Evolutionary conservation across 2,888 invertebrate species (phyloP), one percentile per base, ranked within the genome.

Genomic region (Elysia crispata): DNA sequence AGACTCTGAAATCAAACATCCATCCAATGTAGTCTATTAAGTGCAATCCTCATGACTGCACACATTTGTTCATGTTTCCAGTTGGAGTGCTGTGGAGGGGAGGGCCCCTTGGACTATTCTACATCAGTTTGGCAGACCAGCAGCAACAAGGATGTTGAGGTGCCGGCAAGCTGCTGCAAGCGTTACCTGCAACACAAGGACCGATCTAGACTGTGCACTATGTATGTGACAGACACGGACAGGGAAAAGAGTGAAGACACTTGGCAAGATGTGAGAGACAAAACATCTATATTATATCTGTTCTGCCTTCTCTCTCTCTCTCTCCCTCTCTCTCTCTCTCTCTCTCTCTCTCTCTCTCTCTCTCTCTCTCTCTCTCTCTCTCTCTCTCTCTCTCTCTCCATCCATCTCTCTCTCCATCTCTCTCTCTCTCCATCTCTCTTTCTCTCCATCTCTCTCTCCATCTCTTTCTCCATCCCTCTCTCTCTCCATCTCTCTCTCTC

Each of bases 11-110:
- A 41, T 11, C 41, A 11, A 6, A 41, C n/a, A n/a, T n/a, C n/a
- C n/a, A n/a, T n/a, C n/a, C n/a, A n/a, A n/a, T n/a, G n/a, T n/a
- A n/a, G n/a, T n/a, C n/a, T n/a, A n/a, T n/a, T n/a, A 3, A 41
- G 41, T 41, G 5, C 41, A 3, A 41, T 41, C 41, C 41, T 41
- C 41, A 41, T 41, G 5, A 41, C 3, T 6, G 41, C 3, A 41
- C 41, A 41, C 41, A 41, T 41, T 41, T 41, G 3, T 41, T 41
- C 41, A 64, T 76, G 28, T 76, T 3, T n/a, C 23, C 83, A 90
- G 90, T 75, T 90, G 75, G 78, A 84, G 30, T 90, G 90, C 73
- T 90, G 90, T 82, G 90, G 90, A 15, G 90, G 88, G 0, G 77
- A 76, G 6, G 72, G 77, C 20, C 88, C 85, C 41, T 79, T 81